Evolutionary conservation across 2,113 vertebrate genomes (phyloP), one percentile per base, ranked within the genome.

Genomic region (Salvelinus sp.): DNA sequence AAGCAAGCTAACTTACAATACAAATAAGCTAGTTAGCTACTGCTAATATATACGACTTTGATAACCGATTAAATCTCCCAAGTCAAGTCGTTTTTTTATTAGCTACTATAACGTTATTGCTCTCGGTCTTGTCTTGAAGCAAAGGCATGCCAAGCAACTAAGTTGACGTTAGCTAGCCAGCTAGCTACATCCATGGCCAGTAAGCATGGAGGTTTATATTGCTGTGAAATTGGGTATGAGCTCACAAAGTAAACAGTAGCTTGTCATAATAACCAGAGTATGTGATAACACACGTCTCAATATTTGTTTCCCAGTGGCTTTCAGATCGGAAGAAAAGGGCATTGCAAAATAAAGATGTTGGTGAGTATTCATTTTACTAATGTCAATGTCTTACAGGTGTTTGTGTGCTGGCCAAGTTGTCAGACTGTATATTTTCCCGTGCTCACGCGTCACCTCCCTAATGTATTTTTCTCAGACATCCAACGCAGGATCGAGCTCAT

Each of bases 401-500:
- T 20, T 6, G 16, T 38, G 1, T 38, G 28, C 18, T 9, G 18
- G 6, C 28, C 28, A 20, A 38, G 30, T 25, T 33, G n/a, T 69
- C 18, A 63, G 60, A 18, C 4, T 16, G 7, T 63, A 25, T 9
- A 22, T 22, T n/a, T 25, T 69, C 20, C 10, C 23, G 33, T 69
- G 1, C 38, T 47, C 68, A 23, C 38, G 13, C 48, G 12, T 54
- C 20, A 14, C 18, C 10, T 38, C 2, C 68, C 6, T 6, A 12
- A 66, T 62, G 54, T 33, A 33, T n/a, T 70, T 25, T 58, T 69
- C 57, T 0, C 79, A 99, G 98, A 97, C 84, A 87, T 99, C 84
- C 96, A 95, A 23, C 96, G 95, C 74, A 96, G 98, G 91, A 99
- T 99, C 70, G 97, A 98, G 83, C 97, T 99, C 77, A 98, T 99